A percentile compares a stretch with the other conserved stretches of the same genome.
phyloP scores from a whole-genome alignment of 2,888 invertebrate genomes.

The Zaprionus bogoriensis region DNA sequence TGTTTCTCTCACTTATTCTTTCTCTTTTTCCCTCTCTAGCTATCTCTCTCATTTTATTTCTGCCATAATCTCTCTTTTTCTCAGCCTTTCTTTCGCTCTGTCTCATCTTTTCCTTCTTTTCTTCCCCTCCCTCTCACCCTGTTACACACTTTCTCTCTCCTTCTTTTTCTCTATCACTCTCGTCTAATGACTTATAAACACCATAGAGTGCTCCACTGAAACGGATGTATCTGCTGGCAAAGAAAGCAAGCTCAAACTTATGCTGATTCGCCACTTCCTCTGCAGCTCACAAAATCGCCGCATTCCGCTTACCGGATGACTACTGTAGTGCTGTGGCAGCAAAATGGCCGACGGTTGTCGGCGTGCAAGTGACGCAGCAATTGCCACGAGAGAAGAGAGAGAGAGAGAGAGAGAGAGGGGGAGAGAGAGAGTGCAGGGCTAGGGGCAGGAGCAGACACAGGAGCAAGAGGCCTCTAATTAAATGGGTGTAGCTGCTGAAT shows the following conservation, averaged over 20 bases:
- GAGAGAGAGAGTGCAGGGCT: constrained; percentile 9
- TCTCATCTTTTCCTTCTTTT: neutral
- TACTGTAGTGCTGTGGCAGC: neutral
- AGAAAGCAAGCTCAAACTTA: no score
- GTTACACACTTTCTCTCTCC: no score
- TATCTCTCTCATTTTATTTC: neutral
- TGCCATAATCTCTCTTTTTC: neutral
- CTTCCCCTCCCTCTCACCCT: neutral
- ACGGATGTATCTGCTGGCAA: no score
- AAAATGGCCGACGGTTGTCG: neutral
- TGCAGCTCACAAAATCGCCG: neutral
- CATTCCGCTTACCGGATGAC: neutral
- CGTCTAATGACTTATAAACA: no score
- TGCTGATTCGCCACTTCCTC: neutral
- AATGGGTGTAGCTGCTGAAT: constrained; percentile 29
- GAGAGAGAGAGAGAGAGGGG: neutral
- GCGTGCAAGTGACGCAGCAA: constrained; percentile 47
- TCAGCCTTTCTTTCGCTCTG: neutral
- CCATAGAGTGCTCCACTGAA: no score
- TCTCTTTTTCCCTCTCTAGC: no score
- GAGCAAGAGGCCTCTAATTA: constrained; percentile 39
- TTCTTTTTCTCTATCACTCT: no score
- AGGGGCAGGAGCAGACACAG: no score
- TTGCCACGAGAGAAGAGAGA: neutral
- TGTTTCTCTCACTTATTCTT: no score